phyloP scores from a whole-genome alignment of 2,797 vertebrate genomes.

The Serranus cabrilla region DNA sequence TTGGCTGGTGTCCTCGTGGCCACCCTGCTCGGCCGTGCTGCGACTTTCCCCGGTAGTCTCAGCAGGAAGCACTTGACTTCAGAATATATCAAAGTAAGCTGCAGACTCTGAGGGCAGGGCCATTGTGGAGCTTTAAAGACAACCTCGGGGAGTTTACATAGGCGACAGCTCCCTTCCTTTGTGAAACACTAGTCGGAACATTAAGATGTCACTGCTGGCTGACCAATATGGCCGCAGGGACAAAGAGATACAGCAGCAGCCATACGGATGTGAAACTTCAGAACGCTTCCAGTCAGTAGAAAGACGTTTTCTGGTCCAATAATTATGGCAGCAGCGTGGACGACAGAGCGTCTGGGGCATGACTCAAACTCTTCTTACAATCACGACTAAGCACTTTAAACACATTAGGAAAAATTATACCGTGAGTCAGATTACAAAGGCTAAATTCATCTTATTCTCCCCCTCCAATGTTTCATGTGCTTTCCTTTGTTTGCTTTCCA shows the following conservation, averaged over 20 bases:
- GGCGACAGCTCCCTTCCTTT: conserved; percentile 60
- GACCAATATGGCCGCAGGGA: conserved; percentile 58
- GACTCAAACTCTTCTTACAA: conserved; percentile 43
- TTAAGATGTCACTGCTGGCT: conserved; percentile 73
- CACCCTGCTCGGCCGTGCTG: conserved; percentile 1
- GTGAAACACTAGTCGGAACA: conserved; percentile 77
- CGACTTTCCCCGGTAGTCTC: conserved; percentile 9
- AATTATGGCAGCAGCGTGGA: conserved; percentile 48
- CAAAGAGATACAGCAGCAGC: conserved; percentile 40
- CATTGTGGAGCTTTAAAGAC: conserved; percentile 34
- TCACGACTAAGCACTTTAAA: conserved; percentile 42
- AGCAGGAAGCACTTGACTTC: conserved; percentile 48
- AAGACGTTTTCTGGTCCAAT: conserved; percentile 32
- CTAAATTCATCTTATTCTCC: conserved; percentile 21
- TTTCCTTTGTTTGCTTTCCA: conserved; percentile 46
- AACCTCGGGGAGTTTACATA: conserved; percentile 55
- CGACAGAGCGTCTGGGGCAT: conserved; percentile 46
- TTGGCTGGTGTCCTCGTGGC: neutral
- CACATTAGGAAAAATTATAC: conserved; percentile 52
- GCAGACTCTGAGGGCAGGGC: conserved; percentile 30
- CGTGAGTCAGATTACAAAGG: conserved; percentile 57
- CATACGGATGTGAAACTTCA: conserved; percentile 63
- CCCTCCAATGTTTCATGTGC: conserved; percentile 22
- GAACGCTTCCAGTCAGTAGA: conserved; percentile 36
- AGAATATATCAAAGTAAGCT: conserved; percentile 49